Percentiles rank a stretch among this genome's conserved stretches.
Evolutionary conservation across 2,888 invertebrate genomes (phyloP).

Genomic region (Hololepta plana): DNA sequence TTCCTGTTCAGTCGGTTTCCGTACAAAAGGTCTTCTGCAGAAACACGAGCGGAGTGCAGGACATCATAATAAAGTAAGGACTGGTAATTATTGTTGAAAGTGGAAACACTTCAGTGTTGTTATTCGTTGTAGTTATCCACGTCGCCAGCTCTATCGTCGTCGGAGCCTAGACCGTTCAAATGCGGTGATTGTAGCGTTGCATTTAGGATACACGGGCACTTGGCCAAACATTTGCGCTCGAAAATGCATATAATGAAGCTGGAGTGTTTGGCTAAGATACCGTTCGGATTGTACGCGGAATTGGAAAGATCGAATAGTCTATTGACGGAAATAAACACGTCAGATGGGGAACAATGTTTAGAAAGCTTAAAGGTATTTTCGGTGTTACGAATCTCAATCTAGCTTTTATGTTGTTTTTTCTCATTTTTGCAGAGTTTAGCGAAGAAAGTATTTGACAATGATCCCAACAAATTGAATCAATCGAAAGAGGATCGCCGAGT

Average conservation of each 20-base stretch:
- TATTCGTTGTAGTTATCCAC: slow-evolving; percentile 22
- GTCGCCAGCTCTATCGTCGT: slow-evolving; percentile 53
- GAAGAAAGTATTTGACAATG: slow-evolving; percentile 63
- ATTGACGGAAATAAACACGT: slow-evolving; percentile 88
- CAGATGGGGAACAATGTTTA: slow-evolving; percentile 88
- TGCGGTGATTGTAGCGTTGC: slow-evolving; percentile 93
- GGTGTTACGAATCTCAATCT: not conserved
- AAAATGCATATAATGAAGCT: slow-evolving; percentile 92
- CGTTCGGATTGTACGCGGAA: slow-evolving; percentile 87
- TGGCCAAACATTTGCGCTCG: slow-evolving; percentile 91
- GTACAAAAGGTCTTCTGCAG: slow-evolving; percentile 78
- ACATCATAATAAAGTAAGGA: slow-evolving; percentile 77
- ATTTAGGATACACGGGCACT: slow-evolving; percentile 89
- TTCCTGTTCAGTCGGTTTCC: slow-evolving; percentile 79
- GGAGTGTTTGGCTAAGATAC: slow-evolving; percentile 81
- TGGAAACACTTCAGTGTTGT: slow-evolving; percentile 4
- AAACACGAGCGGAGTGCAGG: slow-evolving; percentile 86
- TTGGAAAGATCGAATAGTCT: slow-evolving; percentile 80
- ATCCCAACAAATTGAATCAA: slow-evolving; percentile 53
- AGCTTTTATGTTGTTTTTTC: slow-evolving; percentile 1
- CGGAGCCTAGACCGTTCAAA: slow-evolving; percentile 89
- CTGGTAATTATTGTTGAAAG: not conserved
- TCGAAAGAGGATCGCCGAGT: slow-evolving; percentile 14
- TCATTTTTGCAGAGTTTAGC: slow-evolving; percentile 44
- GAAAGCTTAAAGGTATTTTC: slow-evolving; percentile 55